Conservation (phyloP, 1,140 invertebrate genomes). For the Microplitis demolitor region DNA sequence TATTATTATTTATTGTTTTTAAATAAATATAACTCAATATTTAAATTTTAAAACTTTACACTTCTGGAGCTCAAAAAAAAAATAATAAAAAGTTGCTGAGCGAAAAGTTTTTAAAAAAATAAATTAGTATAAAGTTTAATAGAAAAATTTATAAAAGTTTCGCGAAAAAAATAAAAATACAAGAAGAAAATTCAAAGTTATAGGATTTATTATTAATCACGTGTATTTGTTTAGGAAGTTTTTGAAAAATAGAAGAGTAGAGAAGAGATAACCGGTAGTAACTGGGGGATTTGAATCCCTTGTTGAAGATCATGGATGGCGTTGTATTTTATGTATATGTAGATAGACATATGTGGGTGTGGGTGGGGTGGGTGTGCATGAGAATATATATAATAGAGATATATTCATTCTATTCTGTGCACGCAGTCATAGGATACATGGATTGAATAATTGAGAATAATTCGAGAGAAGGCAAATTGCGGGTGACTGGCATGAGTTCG, state of each 20-base stretch:
- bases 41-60: not conserved
- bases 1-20: too few species aligned
- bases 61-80: not conserved
- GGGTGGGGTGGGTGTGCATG: too few species aligned
- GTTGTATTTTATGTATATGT: too few species aligned
- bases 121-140: too few species aligned
- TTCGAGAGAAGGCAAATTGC: conserved; percentile 5
- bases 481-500: not conserved
- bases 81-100: not conserved
- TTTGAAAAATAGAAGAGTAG: too few species aligned
- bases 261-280: not conserved
- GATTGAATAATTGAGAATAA: conserved; percentile 8
- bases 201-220: too few species aligned
- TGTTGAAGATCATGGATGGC: not conserved
- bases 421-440: conserved; percentile 4
- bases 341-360: too few species aligned
- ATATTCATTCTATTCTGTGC: not conserved
- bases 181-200: too few species aligned
- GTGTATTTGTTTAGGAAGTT: too few species aligned
- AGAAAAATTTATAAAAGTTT: too few species aligned
- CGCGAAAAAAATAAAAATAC: too few species aligned
- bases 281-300: not conserved
- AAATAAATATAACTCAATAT: too few species aligned
- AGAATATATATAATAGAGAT: not conserved
- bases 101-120: not conserved